A percentile compares a stretch with the other conserved stretches of the same genome.
These are phyloP conservation scores for Helicoverpa armigera DNA, from an alignment of 1,140 invertebrate genomes.

Conservation along the genomic window DNA sequence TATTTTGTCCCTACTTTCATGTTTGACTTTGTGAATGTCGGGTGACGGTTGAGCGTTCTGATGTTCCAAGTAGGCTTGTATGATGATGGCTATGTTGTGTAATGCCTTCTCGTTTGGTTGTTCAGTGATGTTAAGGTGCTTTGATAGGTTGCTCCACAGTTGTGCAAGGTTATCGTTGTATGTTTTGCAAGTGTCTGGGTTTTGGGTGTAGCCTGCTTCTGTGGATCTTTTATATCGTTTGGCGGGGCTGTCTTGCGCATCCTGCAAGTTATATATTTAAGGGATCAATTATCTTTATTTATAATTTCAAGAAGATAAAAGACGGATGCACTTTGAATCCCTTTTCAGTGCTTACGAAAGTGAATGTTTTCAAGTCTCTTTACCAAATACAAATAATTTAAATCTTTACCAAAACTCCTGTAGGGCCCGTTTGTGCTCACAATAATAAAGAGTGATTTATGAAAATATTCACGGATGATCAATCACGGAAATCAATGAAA, in stretches of 20 bases:
- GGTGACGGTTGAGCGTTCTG: background rate
- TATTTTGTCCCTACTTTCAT: background rate
- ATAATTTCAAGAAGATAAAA: background rate
- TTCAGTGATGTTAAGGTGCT: slow-evolving; percentile 21
- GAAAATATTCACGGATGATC: too few relatives aligned
- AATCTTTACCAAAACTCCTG: too few relatives aligned
- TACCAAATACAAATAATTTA: too few relatives aligned
- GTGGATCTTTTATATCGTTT: slow-evolving; percentile 5
- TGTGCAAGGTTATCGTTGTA: slow-evolving; percentile 37
- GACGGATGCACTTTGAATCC: too few relatives aligned
- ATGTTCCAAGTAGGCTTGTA: slow-evolving; percentile 37
- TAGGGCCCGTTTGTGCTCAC: too few relatives aligned
- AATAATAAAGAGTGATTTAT: too few relatives aligned
- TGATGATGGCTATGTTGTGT: slow-evolving; percentile 30
- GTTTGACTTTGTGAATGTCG: background rate
- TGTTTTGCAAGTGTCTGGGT: slow-evolving; percentile 30
- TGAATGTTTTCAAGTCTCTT: too few relatives aligned
- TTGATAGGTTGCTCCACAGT: slow-evolving; percentile 21
- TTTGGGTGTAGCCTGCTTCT: slow-evolving; percentile 33
- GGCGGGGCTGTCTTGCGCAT: background rate
- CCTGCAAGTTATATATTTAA: background rate
- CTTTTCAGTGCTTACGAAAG: background rate
- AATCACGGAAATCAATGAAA: too few relatives aligned
- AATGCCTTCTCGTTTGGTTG: background rate
- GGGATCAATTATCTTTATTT: too few relatives aligned